Conservation (phyloP, 2,113 vertebrate species). For the Nycticryphes semicollaris region DNA sequence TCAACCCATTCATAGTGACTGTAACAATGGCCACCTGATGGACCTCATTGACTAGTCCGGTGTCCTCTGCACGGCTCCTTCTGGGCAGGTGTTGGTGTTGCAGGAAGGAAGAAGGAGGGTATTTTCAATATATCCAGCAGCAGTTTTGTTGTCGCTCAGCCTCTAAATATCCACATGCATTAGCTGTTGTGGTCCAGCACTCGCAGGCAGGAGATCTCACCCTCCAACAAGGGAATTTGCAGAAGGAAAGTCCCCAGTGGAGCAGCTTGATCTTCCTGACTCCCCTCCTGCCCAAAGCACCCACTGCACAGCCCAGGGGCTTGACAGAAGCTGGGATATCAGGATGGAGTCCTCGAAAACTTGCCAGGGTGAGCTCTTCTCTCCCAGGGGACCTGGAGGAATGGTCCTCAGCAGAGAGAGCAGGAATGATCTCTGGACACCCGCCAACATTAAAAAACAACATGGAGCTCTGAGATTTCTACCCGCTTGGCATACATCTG, state of each 20-base stretch:
- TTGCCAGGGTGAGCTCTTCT: neutral
- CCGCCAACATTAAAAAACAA: neutral
- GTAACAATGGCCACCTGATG: accelerated
- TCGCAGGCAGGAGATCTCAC: neutral
- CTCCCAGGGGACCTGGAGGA: neutral
- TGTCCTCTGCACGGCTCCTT: neutral
- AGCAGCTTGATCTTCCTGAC: neutral
- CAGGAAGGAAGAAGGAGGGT: neutral
- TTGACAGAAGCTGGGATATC: neutral
- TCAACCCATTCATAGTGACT: neutral
- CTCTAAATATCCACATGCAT: neutral
- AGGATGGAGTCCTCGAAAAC: neutral
- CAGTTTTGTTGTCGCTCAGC: accelerated
- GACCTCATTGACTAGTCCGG: accelerated
- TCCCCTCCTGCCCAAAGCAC: neutral
- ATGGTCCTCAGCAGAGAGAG: neutral
- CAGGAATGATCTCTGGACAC: neutral
- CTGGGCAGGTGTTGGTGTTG: neutral
- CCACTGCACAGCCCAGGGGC: accelerated
- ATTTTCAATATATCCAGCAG: neutral
- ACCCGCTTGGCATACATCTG: conserved; percentile 19
- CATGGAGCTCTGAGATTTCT: neutral
- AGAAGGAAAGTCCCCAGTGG: neutral
- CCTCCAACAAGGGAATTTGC: neutral
- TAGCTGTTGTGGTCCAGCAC: accelerated